Evolutionary conservation across 1,140 invertebrate genomes (phyloP).

Genomic region (Drosophila truncata): DNA sequence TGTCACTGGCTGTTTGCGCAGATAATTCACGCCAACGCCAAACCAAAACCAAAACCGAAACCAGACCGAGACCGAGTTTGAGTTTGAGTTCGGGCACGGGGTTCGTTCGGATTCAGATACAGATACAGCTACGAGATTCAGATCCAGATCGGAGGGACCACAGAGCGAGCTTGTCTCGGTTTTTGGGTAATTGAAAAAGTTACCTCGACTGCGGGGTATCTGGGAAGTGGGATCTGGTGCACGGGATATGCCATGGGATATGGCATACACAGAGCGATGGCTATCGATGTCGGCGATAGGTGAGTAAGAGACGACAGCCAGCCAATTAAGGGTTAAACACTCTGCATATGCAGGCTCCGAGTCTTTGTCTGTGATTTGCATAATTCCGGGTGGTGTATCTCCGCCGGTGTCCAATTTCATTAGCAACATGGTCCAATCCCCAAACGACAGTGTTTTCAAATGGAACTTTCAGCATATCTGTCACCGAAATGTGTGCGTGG

Average conservation of each 20-base stretch:
- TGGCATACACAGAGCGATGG: slow-evolving; percentile 56
- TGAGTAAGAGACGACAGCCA: slow-evolving; percentile 59
- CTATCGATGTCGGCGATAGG: slow-evolving; percentile 79
- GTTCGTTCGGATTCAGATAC: not conserved
- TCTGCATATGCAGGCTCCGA: slow-evolving; percentile 70
- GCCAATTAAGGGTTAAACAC: slow-evolving; percentile 84
- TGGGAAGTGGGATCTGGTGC: slow-evolving; percentile 18
- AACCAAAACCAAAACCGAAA: slow-evolving; percentile 14
- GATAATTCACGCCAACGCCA: slow-evolving; percentile 81
- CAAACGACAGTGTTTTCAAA: slow-evolving; percentile 66
- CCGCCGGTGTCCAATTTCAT: slow-evolving; percentile 83
- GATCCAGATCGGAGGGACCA: slow-evolving; percentile 34
- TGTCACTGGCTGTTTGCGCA: slow-evolving; percentile 80
- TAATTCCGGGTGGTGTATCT: slow-evolving; percentile 70
- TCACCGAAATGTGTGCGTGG: slow-evolving; percentile 73
- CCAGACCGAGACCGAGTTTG: not conserved
- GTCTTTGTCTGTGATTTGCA: slow-evolving; percentile 67
- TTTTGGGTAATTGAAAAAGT: slow-evolving; percentile 77
- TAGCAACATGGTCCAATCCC: slow-evolving; percentile 62
- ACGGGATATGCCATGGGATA: slow-evolving; percentile 28
- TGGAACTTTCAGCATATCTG: slow-evolving; percentile 75
- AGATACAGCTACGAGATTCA: slow-evolving; percentile 15
- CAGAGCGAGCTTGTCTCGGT: slow-evolving; percentile 29
- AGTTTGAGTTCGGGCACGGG: slow-evolving; percentile 3
- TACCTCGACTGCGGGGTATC: slow-evolving; percentile 38